Evolutionary conservation across 2,797 vertebrate species (phyloP), one percentile per base, ranked within the genome.

Genomic region (Gymnopithys bicolor): DNA sequence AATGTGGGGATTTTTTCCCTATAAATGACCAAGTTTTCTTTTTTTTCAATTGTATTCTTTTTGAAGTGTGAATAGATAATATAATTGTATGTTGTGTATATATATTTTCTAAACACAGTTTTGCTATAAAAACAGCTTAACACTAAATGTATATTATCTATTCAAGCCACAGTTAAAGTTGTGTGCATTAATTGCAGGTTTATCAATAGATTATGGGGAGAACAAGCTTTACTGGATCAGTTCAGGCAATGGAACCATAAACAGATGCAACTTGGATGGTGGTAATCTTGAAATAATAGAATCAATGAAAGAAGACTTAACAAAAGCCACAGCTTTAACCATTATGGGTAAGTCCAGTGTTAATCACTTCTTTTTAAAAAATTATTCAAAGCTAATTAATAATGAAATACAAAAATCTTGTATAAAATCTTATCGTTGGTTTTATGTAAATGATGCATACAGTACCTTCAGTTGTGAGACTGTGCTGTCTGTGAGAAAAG

Each of bases 211-310:
- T 98, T 99, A 99, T 90, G 91, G 97, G 78, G 98, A 99, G 96
- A 99, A 98, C 98, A 99, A 99, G 95, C 98, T 99, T 71, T 99
- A 99, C 97, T 99, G 99, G 99, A 99, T 99, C 96, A 99, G 99
- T 97, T 99, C 99, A 5, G 98, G 99, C 98, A 99, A 99, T 94
- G 98, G 99, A 97, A 99, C 99, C 90, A 99, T 99, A 98, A 99
- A 99, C 96, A 98, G 99, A 98, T 99, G 99, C 97, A 99, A 98
- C 98, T 97, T 99, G 97, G 99, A 99, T 30, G 99, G 99, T 92
- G 98, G 98, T 60, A 98, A 98, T 90, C 98, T 99, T 95, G 99
- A 99, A 98, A 98, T 99, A 96, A 98, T 99, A 96, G 99, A 99
- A 95, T 98, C 98, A 94, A 98, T 99, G 97, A 99, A 99, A 98